Base-by-base conservation (phyloP, 2,113 vertebrate species). In the Sorex fumeus region DNA sequence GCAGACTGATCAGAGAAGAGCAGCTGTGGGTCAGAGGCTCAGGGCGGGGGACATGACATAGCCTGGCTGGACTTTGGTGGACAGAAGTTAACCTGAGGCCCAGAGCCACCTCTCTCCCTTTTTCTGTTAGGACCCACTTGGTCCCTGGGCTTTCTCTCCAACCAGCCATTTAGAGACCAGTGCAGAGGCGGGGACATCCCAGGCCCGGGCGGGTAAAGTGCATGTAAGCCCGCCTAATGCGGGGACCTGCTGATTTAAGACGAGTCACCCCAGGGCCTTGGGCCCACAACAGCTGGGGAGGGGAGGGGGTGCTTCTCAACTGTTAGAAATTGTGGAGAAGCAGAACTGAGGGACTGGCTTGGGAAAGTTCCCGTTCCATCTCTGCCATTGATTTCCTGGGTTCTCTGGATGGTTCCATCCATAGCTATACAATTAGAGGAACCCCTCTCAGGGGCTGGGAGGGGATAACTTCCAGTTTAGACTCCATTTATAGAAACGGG, bases 381-480 rank as follows among this genome's bases (percentile, higher is more conserved):
- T 78, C 84, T 64, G 71, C 80, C 70, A 30, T 57, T 3, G 1
- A 12, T 4, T 15, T 72, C 80, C 60, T 8, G 28, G 80, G 53
- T 64, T 45, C 79, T 53, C 81, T 28, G 12, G 60, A 43, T 40
- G 80, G 60, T 60, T 19, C 30, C 60, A 60, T 70, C 23, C 77
- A 28, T 36, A 19, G 8, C 28, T 23, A 1, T 8, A 43, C 45
- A 28, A 28, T 0, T 18, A 72, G 27, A 71, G 77, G 19, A 72
- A 10, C 28, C 85, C 71, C n/a, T 34, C 40, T 79, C 34, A 18
- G 23, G 40, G 70, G 8, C 12, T 0, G 43, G 50, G 45, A 40
- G 36, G 2, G 47, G 47, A 60, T 15, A 4, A 36, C 62, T 90
- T 95, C 92, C 88, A 77, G 85, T 80, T 94, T 53, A 81, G 81